Base-by-base conservation (phyloP, 2,888 invertebrate species). In the Hirtodrosophila alboralis region DNA sequence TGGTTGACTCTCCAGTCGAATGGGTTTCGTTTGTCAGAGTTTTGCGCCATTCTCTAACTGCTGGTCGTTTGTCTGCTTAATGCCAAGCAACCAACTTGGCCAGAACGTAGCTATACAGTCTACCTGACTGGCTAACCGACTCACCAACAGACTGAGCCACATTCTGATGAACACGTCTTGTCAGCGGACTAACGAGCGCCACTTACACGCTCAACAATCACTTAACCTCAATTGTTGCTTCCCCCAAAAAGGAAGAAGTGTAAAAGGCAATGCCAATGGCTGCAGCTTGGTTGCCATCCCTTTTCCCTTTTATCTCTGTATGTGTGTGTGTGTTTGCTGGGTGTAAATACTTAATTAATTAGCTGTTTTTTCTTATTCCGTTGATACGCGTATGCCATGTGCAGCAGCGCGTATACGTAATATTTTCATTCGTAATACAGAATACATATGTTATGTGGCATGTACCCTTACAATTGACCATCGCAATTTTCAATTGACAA, bases 141-240 rank as follows among this genome's bases (percentile, higher is more conserved):
- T 48, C 21, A 48, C 21, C 37, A 27, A 45, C 56, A 31, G 16
- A 45, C 54, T 54, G 78, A 54, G 71, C 61, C 75, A 70, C 75
- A 75, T 71, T 67, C 75, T 78, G 74, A 74, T 74, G 74, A 75
- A 78, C 78, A 77, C 78, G 78, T 75, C 75, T 74, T 75, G 71
- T 75, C 75, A 78, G 75, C 79, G 71, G 71, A 79, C 76, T 76
- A 76, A 76, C 76, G 76, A 76, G 76, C 76, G 62, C 76, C 79
- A 76, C 76, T 76, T 76, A 76, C 64, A 79, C 63, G 72, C 76
- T 76, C 79, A 79, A 76, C 76, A 76, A 79, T 76, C 76, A 76
- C 76, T 76, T 76, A 76, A 76, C 76, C 76, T 76, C 76, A 76
- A 76, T 76, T 76, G 76, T 76, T 78, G 79, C 75, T 75, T 62